Evolutionary conservation across 1,140 invertebrate species (phyloP).

Genomic region (Zelostemma sp.): DNA sequence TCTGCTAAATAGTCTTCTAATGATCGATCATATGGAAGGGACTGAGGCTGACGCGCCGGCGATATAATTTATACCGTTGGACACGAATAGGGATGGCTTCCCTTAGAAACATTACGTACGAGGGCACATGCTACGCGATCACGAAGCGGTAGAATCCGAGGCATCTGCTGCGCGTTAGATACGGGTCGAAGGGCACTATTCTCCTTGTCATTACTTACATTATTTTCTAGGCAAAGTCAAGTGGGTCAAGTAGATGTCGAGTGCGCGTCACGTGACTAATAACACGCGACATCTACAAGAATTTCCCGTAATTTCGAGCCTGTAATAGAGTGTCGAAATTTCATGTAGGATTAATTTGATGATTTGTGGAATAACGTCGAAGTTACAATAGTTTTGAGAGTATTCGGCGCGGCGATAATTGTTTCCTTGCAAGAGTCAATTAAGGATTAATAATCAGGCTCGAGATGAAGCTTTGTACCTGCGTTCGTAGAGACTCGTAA

Average conservation of each 20-base stretch:
- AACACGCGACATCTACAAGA: constrained; percentile 1
- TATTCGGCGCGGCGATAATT: constrained; percentile 11
- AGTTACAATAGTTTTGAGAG: too few relatives aligned
- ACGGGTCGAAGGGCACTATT: constrained; percentile 67
- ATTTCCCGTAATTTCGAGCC: not conserved
- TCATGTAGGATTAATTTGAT: too few relatives aligned
- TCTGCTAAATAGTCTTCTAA: constrained; percentile 67
- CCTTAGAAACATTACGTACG: constrained; percentile 46
- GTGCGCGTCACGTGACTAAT: constrained; percentile 6
- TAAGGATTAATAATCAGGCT: constrained; percentile 46
- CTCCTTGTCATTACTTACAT: constrained; percentile 59
- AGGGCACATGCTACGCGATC: constrained; percentile 36
- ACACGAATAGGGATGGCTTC: constrained; percentile 63
- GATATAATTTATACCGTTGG: constrained; percentile 70
- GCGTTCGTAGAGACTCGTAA: not conserved
- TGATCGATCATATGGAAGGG: constrained; percentile 69
- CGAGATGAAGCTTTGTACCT: constrained; percentile 20
- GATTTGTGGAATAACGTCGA: too few relatives aligned
- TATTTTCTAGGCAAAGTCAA: constrained; percentile 44
- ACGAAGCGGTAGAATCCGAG: constrained; percentile 54
- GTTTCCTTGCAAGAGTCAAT: constrained; percentile 34
- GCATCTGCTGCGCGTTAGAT: constrained; percentile 70
- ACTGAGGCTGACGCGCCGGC: constrained; percentile 66
- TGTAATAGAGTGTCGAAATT: too few relatives aligned
- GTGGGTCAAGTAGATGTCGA: constrained; percentile 47